A percentile compares a stretch with the other conserved stretches of the same genome.
phyloP scores from a whole-genome alignment of 2,888 invertebrate genomes.

The Hirtodrosophila confusa region DNA sequence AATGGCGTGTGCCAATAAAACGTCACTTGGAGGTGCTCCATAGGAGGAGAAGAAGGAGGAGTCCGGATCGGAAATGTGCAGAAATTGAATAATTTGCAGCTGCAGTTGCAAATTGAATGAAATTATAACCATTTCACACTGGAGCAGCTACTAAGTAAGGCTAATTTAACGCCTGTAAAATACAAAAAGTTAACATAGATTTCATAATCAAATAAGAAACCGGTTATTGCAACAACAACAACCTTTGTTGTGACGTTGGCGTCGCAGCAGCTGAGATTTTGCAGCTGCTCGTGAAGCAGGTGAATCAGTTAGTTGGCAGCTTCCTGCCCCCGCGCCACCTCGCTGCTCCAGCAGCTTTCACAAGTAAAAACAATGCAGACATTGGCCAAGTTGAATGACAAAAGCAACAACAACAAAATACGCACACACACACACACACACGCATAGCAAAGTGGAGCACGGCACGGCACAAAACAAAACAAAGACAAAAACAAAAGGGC shows the following conservation, averaged over 20 bases:
- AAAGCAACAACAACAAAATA: too few relatives aligned
- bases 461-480: constrained; percentile 47
- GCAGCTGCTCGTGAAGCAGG: constrained; percentile 68
- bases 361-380: constrained; percentile 46
- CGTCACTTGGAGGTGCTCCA: not conserved
- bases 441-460: constrained; percentile 48
- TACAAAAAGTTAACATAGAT: constrained; percentile 48
- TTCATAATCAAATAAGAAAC: constrained; percentile 59
- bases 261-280: constrained; percentile 65
- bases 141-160: constrained; percentile 31
- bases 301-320: constrained; percentile 53
- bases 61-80: not conserved
- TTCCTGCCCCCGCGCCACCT: not conserved
- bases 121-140: constrained; percentile 45
- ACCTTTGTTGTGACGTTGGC: constrained; percentile 16
- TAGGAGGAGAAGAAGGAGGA: not conserved
- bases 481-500: constrained; percentile 45
- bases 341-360: not conserved
- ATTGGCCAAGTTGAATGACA: constrained; percentile 63
- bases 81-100: constrained; percentile 18
- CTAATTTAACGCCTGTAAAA: constrained; percentile 28
- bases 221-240: constrained; percentile 58
- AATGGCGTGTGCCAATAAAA: not conserved
- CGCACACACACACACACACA: constrained; percentile 17
- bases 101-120: constrained; percentile 20